Base-by-base conservation (phyloP, 2,888 invertebrate species). In the Steinernema carpocapsae region DNA sequence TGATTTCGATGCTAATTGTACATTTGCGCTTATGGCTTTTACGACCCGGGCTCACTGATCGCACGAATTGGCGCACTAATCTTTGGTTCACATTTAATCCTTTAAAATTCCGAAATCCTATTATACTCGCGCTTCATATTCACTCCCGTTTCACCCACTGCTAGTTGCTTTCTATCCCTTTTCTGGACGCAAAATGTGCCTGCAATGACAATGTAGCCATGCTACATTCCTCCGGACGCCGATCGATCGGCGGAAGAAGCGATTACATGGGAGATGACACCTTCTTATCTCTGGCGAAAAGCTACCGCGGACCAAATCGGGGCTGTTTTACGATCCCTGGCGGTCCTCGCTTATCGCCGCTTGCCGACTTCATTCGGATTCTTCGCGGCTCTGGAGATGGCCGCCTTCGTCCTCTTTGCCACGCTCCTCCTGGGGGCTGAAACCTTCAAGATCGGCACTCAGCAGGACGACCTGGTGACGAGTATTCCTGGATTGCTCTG, bases 401-500 rank as follows among this genome's bases (percentile, higher is more conserved):
- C 43, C 7, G 43, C 43, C 10, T 14, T 43, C 43, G 43, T 43
- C 43, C 43, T 43, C 43, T 7, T 43, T 14, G 14, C 43, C 10
- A 14, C 43, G 43, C 22, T 64, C 64, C 22, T 26, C 22, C 26
- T 32, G 6, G 64, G 22, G 0, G n/a, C 32, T 6, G 3, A 29
- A 3, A 26, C 72, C 19, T 19, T 59, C 29, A 14, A 0, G n/a
- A 43, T 3, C 70, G n/a, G n/a, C n/a, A n/a, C n/a, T n/a, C n/a
- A n/a, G n/a, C n/a, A 64, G 37, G 72, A 64, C 14, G 74, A 74
- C 32, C 73, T 74, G 43, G 72, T 72, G 10, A 64, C 17, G 19
- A 72, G 59, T n/a, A 56, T 72, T 48, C 72, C 72, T 42, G 72
- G 72, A 12, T 14, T 72, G 10, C 48, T 72, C 43, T 72, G 22